These are phyloP conservation scores for Psittacula cyanocephala DNA, from an alignment of 2,113 vertebrate species.

Conservation along the genomic window DNA sequence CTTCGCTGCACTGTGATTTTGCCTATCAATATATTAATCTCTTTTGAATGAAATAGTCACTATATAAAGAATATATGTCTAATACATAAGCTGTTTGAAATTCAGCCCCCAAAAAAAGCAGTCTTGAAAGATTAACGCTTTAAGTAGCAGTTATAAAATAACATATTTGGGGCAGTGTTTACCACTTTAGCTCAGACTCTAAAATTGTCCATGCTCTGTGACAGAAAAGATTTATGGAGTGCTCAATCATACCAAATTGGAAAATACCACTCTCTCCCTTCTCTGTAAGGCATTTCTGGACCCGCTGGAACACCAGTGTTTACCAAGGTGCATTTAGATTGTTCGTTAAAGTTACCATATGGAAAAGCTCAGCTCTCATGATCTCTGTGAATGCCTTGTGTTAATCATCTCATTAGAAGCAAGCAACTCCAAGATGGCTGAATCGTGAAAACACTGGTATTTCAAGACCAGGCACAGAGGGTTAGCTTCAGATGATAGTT, in stretches of 20 bases:
- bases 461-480: background rate
- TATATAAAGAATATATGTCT: background rate
- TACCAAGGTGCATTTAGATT: slow-evolving; percentile 7
- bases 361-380: background rate
- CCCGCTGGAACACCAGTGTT: background rate
- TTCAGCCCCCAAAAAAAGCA: background rate
- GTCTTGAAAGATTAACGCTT: background rate
- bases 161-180: background rate
- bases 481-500: background rate
- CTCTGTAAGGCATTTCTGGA: background rate
- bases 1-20: background rate
- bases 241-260: background rate
- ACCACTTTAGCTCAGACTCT: background rate
- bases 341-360: background rate
- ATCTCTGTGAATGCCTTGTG: background rate
- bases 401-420: background rate
- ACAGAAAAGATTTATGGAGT: background rate
- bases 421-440: background rate
- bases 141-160: background rate
- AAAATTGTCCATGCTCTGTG: background rate
- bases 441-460: background rate
- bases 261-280: background rate
- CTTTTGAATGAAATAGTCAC: background rate
- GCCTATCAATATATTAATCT: background rate
- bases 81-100: background rate